Percentiles rank a stretch among this genome's conserved stretches.
phyloP scores from a whole-genome alignment of 2,888 invertebrate species.

The Tenodera sinensis region DNA sequence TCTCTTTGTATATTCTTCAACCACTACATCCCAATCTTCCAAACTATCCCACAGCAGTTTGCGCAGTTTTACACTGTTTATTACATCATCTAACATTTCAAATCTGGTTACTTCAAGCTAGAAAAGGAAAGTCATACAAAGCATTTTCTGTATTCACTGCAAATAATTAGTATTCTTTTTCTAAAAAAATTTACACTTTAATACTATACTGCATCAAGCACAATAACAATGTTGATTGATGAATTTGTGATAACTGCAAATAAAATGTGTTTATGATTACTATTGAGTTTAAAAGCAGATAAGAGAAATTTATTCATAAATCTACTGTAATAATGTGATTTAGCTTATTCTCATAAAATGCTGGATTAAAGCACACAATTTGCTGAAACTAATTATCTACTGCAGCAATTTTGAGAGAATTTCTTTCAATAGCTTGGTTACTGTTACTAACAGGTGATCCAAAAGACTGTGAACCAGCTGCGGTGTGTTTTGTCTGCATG shows the following conservation, averaged over 20 bases:
- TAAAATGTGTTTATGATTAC: background rate
- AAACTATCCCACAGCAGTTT: slow-evolving; percentile 77
- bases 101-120: slow-evolving; percentile 79
- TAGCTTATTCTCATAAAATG: too few relatives aligned
- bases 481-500: too few relatives aligned
- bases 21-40: slow-evolving; percentile 67
- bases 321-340: too few relatives aligned
- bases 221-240: background rate
- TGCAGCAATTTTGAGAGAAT: too few relatives aligned
- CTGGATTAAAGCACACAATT: too few relatives aligned
- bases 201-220: background rate
- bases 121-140: background rate
- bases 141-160: background rate
- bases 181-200: background rate
- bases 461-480: too few relatives aligned
- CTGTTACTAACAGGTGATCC: too few relatives aligned
- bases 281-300: background rate
- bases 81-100: slow-evolving; percentile 75
- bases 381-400: too few relatives aligned
- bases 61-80: slow-evolving; percentile 74
- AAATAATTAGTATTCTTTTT: background rate
- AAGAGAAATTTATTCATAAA: too few relatives aligned
- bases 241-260: too few relatives aligned
- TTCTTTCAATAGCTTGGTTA: too few relatives aligned
- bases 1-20: slow-evolving; percentile 61